These are phyloP conservation scores for western clawed frog (Xenopus tropicalis) DNA, from an alignment of 2,113 vertebrate genomes.

Conservation along the genomic window UCB_Xtro_10.0 CM004443.2:140096501-140097000, in stretches of 20 bases:
- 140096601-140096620: no score
- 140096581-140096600: no score
- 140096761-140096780: slow-evolving; percentile 94
- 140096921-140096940: slow-evolving; percentile 76
- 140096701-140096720: slow-evolving; percentile 86
- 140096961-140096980: slow-evolving; percentile 79
- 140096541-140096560: no score
- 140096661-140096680: slow-evolving; percentile 78
- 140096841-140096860: background rate
- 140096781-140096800: background rate
- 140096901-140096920: slow-evolving; percentile 85
- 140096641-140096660: slow-evolving; percentile 84
- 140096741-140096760: slow-evolving; percentile 82
- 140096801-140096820: no score
- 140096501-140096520: background rate
- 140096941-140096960: slow-evolving; percentile 77
- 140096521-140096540: background rate
- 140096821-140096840: background rate
- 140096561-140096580: no score
- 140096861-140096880: background rate
- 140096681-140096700: slow-evolving; percentile 80
- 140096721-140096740: slow-evolving; percentile 80
- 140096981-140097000: slow-evolving; percentile 77
- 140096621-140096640: slow-evolving; percentile 46
- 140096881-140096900: slow-evolving; percentile 56